Conservation (phyloP, 2,797 vertebrate genomes). For the Poeciliopsis infans region DNA sequence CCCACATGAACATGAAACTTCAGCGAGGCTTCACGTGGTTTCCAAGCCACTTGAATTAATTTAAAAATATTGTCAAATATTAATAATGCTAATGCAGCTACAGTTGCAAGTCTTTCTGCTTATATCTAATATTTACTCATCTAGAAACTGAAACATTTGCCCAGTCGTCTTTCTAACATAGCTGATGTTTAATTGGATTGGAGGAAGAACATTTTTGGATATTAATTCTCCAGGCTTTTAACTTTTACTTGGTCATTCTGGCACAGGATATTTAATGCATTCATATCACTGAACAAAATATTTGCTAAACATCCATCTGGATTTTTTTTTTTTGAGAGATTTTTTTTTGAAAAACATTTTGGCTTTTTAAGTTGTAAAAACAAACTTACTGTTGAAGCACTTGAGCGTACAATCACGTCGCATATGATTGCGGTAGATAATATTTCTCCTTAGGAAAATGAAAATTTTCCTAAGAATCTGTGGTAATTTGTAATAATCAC, state of each 20-base stretch:
- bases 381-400: neutral
- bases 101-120: neutral
- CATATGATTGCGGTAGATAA: neutral
- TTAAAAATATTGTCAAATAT: neutral
- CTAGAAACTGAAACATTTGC: neutral
- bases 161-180: neutral
- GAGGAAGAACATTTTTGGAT: neutral
- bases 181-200: neutral
- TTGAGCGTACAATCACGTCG: neutral
- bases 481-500: neutral
- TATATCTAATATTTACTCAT: neutral
- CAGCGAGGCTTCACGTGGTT: neutral
- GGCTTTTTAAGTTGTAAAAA: neutral
- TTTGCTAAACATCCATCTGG: neutral
- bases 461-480: neutral
- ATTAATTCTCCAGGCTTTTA: too few relatives aligned
- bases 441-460: neutral
- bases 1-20: neutral
- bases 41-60: neutral
- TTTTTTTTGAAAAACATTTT: too few relatives aligned
- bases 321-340: too few relatives aligned
- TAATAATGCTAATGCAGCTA: neutral
- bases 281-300: neutral
- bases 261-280: neutral
- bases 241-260: neutral